These are phyloP conservation scores for Cephus spinipes DNA, from an alignment of 2,888 invertebrate species.

Conservation along the genomic window DNA sequence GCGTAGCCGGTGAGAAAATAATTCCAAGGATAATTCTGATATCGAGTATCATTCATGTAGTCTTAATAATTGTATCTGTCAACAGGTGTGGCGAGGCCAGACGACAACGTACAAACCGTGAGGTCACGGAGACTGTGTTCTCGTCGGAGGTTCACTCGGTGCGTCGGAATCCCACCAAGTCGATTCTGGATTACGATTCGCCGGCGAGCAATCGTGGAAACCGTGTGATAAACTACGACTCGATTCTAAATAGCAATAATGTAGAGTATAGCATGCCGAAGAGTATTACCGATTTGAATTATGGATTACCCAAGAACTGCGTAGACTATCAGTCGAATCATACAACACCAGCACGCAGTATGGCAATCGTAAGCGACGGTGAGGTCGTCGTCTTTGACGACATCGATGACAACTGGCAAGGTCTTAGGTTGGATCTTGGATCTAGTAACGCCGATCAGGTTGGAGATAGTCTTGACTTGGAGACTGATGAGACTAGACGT, in stretches of 20 bases:
- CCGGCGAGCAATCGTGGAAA: constrained; percentile 58
- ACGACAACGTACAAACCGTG: constrained; percentile 67
- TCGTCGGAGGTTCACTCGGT: constrained; percentile 74
- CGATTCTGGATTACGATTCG: constrained; percentile 63
- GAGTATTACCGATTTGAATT: constrained; percentile 63
- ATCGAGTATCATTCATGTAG: background rate
- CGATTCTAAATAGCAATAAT: constrained; percentile 65
- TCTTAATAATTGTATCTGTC: background rate
- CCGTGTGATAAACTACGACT: constrained; percentile 61
- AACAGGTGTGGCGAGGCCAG: constrained; percentile 65
- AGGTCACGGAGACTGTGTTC: constrained; percentile 74
- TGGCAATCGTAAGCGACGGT: constrained; percentile 74
- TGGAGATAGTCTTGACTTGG: constrained; percentile 46
- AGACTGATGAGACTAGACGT: constrained; percentile 52
- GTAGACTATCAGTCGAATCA: constrained; percentile 64
- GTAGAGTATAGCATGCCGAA: constrained; percentile 62
- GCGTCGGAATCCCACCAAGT: constrained; percentile 67
- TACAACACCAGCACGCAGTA: constrained; percentile 61
- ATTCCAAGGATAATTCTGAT: constrained; percentile 43
- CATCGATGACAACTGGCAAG: constrained; percentile 86
- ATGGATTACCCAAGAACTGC: constrained; percentile 62
- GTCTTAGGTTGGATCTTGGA: constrained; percentile 63
- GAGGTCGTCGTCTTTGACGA: constrained; percentile 91
- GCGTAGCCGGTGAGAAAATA: constrained; percentile 67
- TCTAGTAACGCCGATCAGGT: constrained; percentile 49